Evolutionary conservation across 2,888 invertebrate genomes (phyloP), one percentile per base, ranked within the genome.

Genomic region (Bruchidius siliquastri): DNA sequence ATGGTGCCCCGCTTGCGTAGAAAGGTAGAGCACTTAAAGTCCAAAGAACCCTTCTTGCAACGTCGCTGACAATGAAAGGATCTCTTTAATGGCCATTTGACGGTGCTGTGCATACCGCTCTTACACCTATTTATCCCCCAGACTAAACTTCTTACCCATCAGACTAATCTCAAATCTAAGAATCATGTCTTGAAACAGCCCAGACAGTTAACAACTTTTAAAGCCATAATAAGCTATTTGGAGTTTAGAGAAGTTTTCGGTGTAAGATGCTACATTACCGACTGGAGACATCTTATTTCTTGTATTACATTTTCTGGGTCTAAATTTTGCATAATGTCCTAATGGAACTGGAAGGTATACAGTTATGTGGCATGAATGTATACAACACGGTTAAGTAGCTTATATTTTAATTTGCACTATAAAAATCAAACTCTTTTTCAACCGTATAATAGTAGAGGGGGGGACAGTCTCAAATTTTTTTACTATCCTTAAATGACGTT

Each of bases 121-220:
- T 69, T 69, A 26, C 69, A 69, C 21, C 69, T 69, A 69, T 69
- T 69, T 69, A 69, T 69, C 21, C 69, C 69, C 69, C 22, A 69
- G 30, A 69, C 69, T 69, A 69, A 69, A 30, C 72, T 49, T 74
- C 75, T 78, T 72, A 74, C 72, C 78, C 78, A 75, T 79, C 76
- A 74, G 72, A 80, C 81, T 83, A 83, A 83, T 83, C 82, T 81
- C 76, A 80, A 81, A 82, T 83, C 82, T 82, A 81, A 81, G 82
- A 79, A 82, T 80, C 80, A 81, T 79, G 80, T 81, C 80, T 79
- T 81, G 49, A 49, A 49, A 49, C 49, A 49, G 13, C 49, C 49
- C 18, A 13, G 49, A 49, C 49, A 49, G 49, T 49, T 49, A 49
- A 49, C 49, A 49, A 49, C 49, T 49, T 49, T 49, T 49, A 49